These are phyloP conservation scores for Luperina nickerlii DNA, from an alignment of 2,888 invertebrate species.

Conservation along the genomic window DNA sequence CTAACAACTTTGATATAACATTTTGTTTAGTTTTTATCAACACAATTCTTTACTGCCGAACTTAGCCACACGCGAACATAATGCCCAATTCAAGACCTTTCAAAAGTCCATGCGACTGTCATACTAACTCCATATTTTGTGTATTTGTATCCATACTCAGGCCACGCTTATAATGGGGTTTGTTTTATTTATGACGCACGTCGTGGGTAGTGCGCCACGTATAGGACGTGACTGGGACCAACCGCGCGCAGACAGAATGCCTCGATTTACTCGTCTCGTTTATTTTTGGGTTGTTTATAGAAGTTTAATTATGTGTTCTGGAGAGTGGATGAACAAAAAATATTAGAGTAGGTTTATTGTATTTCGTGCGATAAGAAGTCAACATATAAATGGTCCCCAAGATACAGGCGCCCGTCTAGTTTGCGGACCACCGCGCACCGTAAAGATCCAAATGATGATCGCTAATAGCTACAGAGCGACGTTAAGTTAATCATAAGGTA, in stretches of 20 bases:
- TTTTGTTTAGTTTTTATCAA: not conserved
- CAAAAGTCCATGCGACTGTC: constrained; percentile 18
- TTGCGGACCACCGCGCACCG: no score
- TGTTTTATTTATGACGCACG: constrained; percentile 65
- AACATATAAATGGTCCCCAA: not conserved
- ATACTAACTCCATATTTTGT: constrained; percentile 32
- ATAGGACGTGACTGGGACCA: constrained; percentile 50
- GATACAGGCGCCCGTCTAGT: no score
- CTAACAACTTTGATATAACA: not conserved
- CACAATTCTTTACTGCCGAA: not conserved
- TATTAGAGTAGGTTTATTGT: constrained; percentile 20
- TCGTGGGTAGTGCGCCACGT: constrained; percentile 53
- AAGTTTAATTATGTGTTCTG: constrained; percentile 39
- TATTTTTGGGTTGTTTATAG: constrained; percentile 41
- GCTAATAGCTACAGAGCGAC: no score
- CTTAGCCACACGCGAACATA: constrained; percentile 7
- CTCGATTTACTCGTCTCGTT: constrained; percentile 54
- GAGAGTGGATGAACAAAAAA: constrained; percentile 6
- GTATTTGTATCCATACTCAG: constrained; percentile 52
- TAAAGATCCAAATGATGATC: no score
- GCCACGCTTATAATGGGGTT: constrained; percentile 59
- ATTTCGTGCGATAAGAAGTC: not conserved
- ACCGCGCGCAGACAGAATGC: constrained; percentile 26
- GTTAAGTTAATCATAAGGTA: no score
- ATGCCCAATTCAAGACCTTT: constrained; percentile 23